Evolutionary conservation across 2,113 vertebrate genomes (phyloP), one percentile per base, ranked within the genome.

Genomic region (Vanacampus margaritifer): DNA sequence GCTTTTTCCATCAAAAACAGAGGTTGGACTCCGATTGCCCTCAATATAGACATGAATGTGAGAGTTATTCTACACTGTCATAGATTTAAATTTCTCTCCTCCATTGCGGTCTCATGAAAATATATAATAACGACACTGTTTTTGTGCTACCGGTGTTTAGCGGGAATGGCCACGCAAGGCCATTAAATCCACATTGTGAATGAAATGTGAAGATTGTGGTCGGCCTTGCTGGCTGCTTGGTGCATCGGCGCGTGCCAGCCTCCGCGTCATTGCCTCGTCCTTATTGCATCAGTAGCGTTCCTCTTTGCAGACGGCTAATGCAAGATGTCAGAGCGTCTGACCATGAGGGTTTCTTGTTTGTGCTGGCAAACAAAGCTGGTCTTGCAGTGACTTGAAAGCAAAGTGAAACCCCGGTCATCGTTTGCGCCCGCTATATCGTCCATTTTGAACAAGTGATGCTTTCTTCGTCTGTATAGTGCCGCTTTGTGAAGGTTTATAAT

Each of bases 371-470:
- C 13, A 9, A 17, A 5, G 74, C 56, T 45, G 60, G 53, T 74
- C 78, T 61, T 66, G 54, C 61, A 58, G 69, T 68, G 61, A 76
- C 71, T 74, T 69, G 62, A 57, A 73, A 71, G 67, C 61, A 79
- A 4, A 32, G 14, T 16, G 51, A 9, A 10, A 51, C 1, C 51
- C 45, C 45, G 6, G 2, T 46, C 6, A 46, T 46, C 48, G n/a
- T 21, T n/a, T 6, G 17, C 17, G 9, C 7, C 48, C 48, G 5
- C 48, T n/a, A 41, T 41, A 41, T 41, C 12, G 39, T 1, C 2
- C 21, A n/a, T 51, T n/a, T 51, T 51, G 17, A 32, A 32, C 28
- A n/a, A n/a, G n/a, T n/a, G n/a, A 21, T 48, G 46, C 46, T 48
- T n/a, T 12, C n/a, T 23, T n/a, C 23, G 50, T 53, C 6, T 23